Evolutionary conservation across 2,888 invertebrate species (phyloP).

Genomic region (Eledona agricola): DNA sequence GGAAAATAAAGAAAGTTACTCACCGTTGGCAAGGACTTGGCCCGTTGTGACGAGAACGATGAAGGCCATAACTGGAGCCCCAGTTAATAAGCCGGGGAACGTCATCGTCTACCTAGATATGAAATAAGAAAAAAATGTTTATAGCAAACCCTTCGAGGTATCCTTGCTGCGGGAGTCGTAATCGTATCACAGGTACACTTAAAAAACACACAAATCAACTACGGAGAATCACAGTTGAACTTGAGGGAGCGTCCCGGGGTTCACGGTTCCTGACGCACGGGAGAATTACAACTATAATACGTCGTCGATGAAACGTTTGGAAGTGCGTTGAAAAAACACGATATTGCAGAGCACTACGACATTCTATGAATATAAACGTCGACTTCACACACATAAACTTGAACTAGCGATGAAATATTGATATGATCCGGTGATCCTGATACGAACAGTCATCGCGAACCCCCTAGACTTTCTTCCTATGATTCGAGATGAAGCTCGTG

Average conservation of each 20-base stretch:
- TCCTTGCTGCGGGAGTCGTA: constrained; percentile 40
- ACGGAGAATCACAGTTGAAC: constrained; percentile 41
- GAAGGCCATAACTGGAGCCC: constrained; percentile 54
- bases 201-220: constrained; percentile 23
- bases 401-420: constrained; percentile 39
- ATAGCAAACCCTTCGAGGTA: constrained; percentile 54
- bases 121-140: constrained; percentile 44
- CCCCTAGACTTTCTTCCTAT: constrained; percentile 37
- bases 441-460: constrained; percentile 25
- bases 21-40: constrained; percentile 61
- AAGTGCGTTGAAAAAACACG: constrained; percentile 32
- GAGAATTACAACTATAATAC: constrained; percentile 23
- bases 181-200: constrained; percentile 39
- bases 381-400: constrained; percentile 39
- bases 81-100: constrained; percentile 50
- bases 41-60: constrained; percentile 56
- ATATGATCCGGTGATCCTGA: constrained; percentile 31
- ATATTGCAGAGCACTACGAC: constrained; percentile 34
- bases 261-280: constrained; percentile 5
- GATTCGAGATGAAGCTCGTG: constrained; percentile 39
- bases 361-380: constrained; percentile 37
- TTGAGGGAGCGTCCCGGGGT: constrained; percentile 7
- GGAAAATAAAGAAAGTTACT: constrained; percentile 52
- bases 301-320: constrained; percentile 13
- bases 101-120: constrained; percentile 57